These are phyloP conservation scores for Drosophila infuscata DNA, from an alignment of 2,888 invertebrate genomes.

Conservation along the genomic window DNA sequence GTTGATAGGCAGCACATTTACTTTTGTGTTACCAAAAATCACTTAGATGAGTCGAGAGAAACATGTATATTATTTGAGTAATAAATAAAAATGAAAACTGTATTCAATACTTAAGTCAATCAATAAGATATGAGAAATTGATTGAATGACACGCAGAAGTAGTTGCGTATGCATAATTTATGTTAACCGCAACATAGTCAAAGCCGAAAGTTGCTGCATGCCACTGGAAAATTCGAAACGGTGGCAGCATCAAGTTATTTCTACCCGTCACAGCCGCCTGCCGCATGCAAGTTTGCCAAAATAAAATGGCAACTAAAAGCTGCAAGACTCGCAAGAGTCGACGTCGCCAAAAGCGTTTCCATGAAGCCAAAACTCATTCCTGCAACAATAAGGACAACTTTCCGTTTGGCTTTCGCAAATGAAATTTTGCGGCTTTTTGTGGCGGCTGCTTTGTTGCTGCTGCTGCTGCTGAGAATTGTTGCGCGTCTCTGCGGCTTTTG, in stretches of 20 bases:
- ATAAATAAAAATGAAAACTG: not conserved
- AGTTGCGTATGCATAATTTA: constrained; percentile 43
- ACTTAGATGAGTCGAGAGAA: not conserved
- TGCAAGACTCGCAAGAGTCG: constrained; percentile 17
- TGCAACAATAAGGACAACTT: constrained; percentile 50
- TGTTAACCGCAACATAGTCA: constrained; percentile 38
- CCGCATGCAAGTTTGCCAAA: constrained; percentile 29
- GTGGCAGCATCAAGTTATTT: constrained; percentile 29
- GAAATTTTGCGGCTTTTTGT: constrained; percentile 65
- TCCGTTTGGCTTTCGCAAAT: constrained; percentile 62
- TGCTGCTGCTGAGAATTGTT: constrained; percentile 33
- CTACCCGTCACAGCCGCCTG: constrained; percentile 13
- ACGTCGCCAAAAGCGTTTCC: constrained; percentile 22
- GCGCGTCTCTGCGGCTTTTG: constrained; percentile 45
- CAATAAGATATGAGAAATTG: constrained; percentile 1
- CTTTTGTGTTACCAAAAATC: not conserved
- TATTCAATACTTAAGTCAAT: not conserved
- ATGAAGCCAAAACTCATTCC: constrained; percentile 34
- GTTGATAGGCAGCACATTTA: not conserved
- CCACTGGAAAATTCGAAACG: constrained; percentile 12
- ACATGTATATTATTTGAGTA: not conserved
- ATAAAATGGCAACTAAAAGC: constrained; percentile 18
- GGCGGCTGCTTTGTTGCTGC: constrained; percentile 5
- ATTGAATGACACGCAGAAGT: constrained; percentile 30
- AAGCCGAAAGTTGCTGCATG: not conserved